Base-by-base conservation (phyloP, 2,797 vertebrate genomes). In the Enteromius viviparus region DNA sequence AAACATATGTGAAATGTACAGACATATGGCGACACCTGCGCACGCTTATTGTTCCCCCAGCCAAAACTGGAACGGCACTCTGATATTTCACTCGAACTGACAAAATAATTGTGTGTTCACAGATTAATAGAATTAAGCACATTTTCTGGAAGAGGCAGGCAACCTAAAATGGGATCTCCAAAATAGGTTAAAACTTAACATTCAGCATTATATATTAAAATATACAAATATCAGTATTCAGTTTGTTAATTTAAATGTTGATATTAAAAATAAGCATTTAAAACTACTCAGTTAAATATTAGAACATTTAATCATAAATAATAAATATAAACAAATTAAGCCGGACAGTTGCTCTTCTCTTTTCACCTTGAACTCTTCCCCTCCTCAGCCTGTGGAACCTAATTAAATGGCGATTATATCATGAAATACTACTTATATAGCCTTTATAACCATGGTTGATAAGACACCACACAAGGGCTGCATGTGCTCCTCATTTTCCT, bases 41-140 rank as follows among this genome's bases (percentile, higher is more conserved):
- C 92, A 92, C 91, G 93, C 91, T 95, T 94, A 95, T 91, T 89
- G 86, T 74, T 90, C 88, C 83, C 87, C 87, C 26, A 17, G 37
- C 42, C 62, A 53, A 71, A 83, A 82, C 89, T 82, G 88, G 85
- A 90, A 89, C 86, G 87, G 87, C 45, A 87, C 86, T 89, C 89
- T 93, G 91, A 93, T 93, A 92, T 93, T 92, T 89, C 89, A 92
- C 87, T 92, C 92, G 92, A 93, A 92, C 91, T 93, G 92, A 92
- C 78, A 78, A 40, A 42, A 78, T 88, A 93, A 91, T 89, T 88
- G 90, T 87, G 90, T 94, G 45, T 93, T 91, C 87, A 76, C 81
- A 84, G 77, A 85, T 81, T 74, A 60, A 23, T 2, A 26, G 11
- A 23, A 26, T 74, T 83, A 84, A 74, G 68, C 81, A 70, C 78